Evolutionary conservation across 2,888 invertebrate genomes (phyloP), one percentile per base, ranked within the genome.

Genomic region (Lypha dubia): DNA sequence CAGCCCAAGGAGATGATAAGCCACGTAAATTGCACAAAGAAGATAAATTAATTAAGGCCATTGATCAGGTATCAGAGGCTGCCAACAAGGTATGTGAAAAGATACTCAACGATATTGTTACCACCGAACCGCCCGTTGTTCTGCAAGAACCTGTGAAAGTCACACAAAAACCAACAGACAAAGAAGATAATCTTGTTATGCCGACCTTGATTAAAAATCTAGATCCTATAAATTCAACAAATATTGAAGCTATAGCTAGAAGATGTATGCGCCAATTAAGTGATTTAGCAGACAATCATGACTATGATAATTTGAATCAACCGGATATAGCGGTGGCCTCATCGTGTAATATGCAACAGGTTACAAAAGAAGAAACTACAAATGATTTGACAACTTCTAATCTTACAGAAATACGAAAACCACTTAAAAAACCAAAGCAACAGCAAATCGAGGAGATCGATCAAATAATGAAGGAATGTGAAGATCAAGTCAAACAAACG

Each of bases 161-260:
- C 24, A 89, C 89, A 38, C 91, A 90, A 68, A 73, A 70, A 44
- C 62, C 44, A 38, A 63, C 71, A 15, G 73, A 56, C 17, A 60
- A 84, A 74, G 11, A 62, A 17, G 86, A 86, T 24, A 49, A 63
- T 22, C 84, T 91, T 13, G 90, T 90, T 13, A 91, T 89, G 89
- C 91, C 91, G 5, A 86, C 88, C 60, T 86, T 89, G 90, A 93
- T 91, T 86, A 94, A 89, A 92, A 94, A 91, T 92, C 90, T 89
- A 90, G 93, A 92, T 92, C 94, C 89, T 91, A 88, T 89, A 67
- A 93, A 90, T 91, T 94, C 91, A 90, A 93, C 90, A 77, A 92
- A 90, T 90, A 91, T 90, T 91, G 94, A 91, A 89, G 93, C 88
- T 91, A 94, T 91, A 90, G 93, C 89, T 88, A 93, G 90, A 92